phyloP scores from a whole-genome alignment of 2,797 vertebrate genomes.

The Darevskia nairensis region DNA sequence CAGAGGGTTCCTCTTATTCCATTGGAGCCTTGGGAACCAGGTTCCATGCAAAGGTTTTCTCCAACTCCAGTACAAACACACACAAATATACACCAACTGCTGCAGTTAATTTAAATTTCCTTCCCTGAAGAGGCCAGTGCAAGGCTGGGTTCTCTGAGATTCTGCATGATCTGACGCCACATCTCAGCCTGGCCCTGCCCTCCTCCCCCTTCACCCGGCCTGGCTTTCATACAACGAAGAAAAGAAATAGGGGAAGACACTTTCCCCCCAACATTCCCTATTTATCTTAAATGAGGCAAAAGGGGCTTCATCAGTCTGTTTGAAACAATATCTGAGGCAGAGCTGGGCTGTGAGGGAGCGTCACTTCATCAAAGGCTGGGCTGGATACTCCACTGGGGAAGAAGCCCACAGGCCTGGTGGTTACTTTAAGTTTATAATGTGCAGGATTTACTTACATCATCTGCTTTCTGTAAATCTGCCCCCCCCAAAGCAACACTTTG shows the following conservation, averaged over 20 bases:
- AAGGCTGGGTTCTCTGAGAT: conserved; percentile 18
- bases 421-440: conserved; percentile 45
- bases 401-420: conserved; percentile 16
- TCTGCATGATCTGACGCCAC: conserved; percentile 5
- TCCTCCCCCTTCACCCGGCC: conserved; percentile 43
- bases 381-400: conserved; percentile 33
- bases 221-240: conserved; percentile 47
- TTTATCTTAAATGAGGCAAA: conserved; percentile 43
- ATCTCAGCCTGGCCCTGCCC: conserved; percentile 1
- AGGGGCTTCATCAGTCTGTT: conserved; percentile 23
- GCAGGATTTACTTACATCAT: conserved; percentile 54
- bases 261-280: conserved; percentile 32
- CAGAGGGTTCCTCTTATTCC: neutral
- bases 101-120: conserved; percentile 34
- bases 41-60: conserved; percentile 2
- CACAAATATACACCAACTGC: neutral
- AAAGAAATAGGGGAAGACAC: conserved; percentile 51
- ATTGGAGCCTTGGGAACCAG: conserved; percentile 1
- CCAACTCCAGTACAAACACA: neutral
- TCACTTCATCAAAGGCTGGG: conserved; percentile 49
- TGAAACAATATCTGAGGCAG: conserved; percentile 47
- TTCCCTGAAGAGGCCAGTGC: conserved; percentile 7
- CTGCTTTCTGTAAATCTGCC: conserved; percentile 50
- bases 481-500: neutral
- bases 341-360: conserved; percentile 8